These are phyloP conservation scores for Montifringilla adamsi DNA, from an alignment of 2,113 vertebrate species.

Conservation along the genomic window DNA sequence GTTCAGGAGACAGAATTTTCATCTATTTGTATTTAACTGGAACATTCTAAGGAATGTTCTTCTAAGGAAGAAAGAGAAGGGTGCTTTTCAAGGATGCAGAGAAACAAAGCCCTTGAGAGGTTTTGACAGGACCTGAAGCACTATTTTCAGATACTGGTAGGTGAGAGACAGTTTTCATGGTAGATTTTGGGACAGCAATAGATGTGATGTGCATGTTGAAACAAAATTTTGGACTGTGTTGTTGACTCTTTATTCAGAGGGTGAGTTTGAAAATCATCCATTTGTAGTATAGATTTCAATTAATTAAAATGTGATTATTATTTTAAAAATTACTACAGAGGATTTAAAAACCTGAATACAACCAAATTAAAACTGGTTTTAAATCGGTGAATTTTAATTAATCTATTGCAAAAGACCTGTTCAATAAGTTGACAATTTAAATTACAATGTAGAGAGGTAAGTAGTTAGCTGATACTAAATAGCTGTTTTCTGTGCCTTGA, in stretches of 20 bases:
- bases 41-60: not conserved
- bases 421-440: not conserved
- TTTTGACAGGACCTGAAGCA: not conserved
- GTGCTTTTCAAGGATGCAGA: not conserved
- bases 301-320: not conserved
- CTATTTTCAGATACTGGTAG: not conserved
- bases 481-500: not conserved
- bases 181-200: not conserved
- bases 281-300: not conserved
- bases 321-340: not conserved
- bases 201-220: not conserved
- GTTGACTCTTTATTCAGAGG: not conserved
- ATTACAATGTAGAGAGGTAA: conserved; percentile 10
- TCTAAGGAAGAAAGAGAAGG: not conserved
- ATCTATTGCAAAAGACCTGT: not conserved
- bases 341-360: not conserved
- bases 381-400: not conserved
- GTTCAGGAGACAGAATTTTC: not conserved
- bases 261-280: not conserved
- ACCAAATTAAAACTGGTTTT: not conserved
- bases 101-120: not conserved
- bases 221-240: not conserved
- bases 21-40: not conserved
- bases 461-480: not conserved
- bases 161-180: not conserved